A percentile compares a stretch with the other conserved stretches of the same genome.
phyloP scores from a whole-genome alignment of 2,113 vertebrate species.

The Pollachius pollachius region DNA sequence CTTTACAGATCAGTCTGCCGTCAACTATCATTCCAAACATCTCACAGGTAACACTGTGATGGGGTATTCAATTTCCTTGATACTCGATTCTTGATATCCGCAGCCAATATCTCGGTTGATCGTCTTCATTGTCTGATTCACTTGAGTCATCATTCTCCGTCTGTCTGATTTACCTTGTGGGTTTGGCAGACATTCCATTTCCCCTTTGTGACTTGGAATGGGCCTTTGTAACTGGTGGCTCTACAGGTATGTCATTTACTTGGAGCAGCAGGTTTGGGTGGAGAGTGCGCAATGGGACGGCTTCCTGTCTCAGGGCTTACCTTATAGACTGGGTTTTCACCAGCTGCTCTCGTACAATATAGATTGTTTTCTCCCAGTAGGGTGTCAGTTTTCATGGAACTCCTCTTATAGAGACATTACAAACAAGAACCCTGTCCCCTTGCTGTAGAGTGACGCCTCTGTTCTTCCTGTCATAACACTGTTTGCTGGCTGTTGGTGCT shows the following conservation, averaged over 20 bases:
- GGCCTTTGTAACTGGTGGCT: neutral
- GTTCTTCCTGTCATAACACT: conserved; percentile 10
- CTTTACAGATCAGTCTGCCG: too few relatives aligned
- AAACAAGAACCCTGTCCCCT: conserved; percentile 14
- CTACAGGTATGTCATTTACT: neutral
- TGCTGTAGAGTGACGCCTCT: conserved; percentile 10
- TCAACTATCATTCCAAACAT: too few relatives aligned
- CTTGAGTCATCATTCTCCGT: neutral
- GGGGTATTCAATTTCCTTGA: too few relatives aligned
- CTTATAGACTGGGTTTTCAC: neutral
- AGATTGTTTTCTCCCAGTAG: conserved; percentile 19
- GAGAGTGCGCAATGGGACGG: neutral
- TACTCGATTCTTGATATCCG: neutral
- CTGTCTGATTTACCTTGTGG: neutral
- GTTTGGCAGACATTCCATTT: neutral
- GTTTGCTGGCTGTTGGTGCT: conserved; percentile 8
- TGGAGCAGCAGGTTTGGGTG: neutral
- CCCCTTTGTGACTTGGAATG: neutral
- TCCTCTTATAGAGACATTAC: conserved; percentile 19
- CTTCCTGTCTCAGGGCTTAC: neutral
- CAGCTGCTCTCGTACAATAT: conserved; percentile 12
- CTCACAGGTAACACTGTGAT: too few relatives aligned
- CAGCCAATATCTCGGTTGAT: neutral
- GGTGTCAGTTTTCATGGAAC: conserved; percentile 18
- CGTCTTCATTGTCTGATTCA: neutral